Evolutionary conservation across 2,888 invertebrate genomes (phyloP), one percentile per base, ranked within the genome.

Genomic region (Epinotia ramella): DNA sequence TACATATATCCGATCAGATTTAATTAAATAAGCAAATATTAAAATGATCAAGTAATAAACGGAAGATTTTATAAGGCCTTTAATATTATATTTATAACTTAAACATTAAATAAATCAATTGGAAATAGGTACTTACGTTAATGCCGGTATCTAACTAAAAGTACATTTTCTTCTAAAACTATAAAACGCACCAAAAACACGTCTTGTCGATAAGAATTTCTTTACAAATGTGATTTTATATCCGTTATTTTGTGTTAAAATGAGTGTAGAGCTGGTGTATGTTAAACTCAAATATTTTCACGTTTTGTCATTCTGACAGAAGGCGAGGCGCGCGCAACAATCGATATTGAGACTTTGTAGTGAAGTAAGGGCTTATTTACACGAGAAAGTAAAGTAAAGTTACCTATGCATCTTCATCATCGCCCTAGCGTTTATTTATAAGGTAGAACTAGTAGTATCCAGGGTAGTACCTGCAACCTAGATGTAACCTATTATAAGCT

Each of bases 261-360:
- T 83, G 88, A 89, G 89, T 88, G 88, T 87, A 82, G 63, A 79
- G 79, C 78, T 76, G 33, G 64, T 44, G 59, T 60, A 28, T 73
- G 76, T 77, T 80, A 80, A 85, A 79, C 77, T 80, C 80, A 83
- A 84, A 81, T 88, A 90, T 88, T 89, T 88, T 89, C 87, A 85
- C 84, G 78, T 83, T 85, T 78, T 80, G 40, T 78, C 78, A 80
- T 79, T 79, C 77, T 87, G 89, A 86, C 90, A 88, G 82, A 80
- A 80, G 81, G 59, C 28, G 49, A 62, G 92, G 93, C 93, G 93
- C 93, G 93, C 93, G 93, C 93, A 93, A 13, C 73, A 85, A 90
- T 93, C 92, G 85, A 91, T 93, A 87, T 57, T 53, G 13, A 16
- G 46, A 80, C 11, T 28, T 57, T 33, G 9, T n/a, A 33, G 53